Evolutionary conservation across 1,140 invertebrate genomes (phyloP), one percentile per base, ranked within the genome.

Genomic region (Bilobella aurantiaca): DNA sequence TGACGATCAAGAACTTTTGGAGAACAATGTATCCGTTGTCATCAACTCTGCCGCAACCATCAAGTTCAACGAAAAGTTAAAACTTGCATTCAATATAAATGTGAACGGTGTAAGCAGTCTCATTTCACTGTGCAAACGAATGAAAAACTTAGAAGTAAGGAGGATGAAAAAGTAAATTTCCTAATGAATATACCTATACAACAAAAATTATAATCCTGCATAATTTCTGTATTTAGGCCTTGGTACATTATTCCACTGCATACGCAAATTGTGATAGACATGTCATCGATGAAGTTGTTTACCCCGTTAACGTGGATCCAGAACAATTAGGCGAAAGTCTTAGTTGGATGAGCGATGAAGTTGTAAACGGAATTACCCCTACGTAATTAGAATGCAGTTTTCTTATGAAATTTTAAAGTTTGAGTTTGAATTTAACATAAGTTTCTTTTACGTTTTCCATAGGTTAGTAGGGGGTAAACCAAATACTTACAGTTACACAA

Each of bases 31-130:
- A 57, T 89, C 90, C 59, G 82, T 98, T 68, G 94, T 99, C 18
- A 97, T 98, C 81, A 96, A 98, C 79, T 96, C 93, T 62, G 96
- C 96, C 12, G 96, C 96, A 27, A 98, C 96, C n/a, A 86, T 91
- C n/a, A 83, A 83, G 69, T 98, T 99, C 79, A 94, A 98, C 77
- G 96, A 98, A 81, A 91, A 93, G 66, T 82, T 98, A 66, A 94
- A 94, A 80, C 80, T 91, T 25, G 91, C 89, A 12, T 87, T 93
- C 32, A 89, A 88, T 74, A 92, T 93, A 77, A 95, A 95, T 78
- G 89, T 93, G 82, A 78, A 91, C 66, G 91, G 90, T 47, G 93
- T 90, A 25, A 89, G 90, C 76, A 82, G 87, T 72, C 79, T 93
- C 58, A 83, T 93, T 28, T 86, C 91, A 75, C 81, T 93, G 23